Base-by-base conservation (phyloP, 2,797 vertebrate genomes). In the Enteromius treurensis region DNA sequence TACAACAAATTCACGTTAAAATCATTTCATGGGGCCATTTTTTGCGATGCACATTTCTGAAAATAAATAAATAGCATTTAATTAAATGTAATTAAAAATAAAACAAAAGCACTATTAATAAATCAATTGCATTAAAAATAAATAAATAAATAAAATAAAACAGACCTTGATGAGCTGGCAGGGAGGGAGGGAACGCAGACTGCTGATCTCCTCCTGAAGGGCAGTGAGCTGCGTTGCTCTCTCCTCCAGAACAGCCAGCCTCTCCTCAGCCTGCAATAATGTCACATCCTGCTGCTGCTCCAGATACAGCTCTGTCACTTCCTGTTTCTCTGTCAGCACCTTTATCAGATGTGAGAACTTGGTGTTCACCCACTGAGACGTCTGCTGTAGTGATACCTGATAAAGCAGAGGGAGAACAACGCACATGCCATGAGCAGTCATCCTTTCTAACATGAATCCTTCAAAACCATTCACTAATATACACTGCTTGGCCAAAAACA, bases 311-410 rank as follows among this genome's bases (percentile, higher is more conserved):
- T 91, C 89, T 0, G 90, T 92, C 4, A 88, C 87, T 84, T 93
- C 90, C 85, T 95, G 94, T 89, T 94, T 94, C 68, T 95, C 94
- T 0, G 34, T 80, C 87, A 96, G 88, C 11, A 85, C 87, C 70
- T 94, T 94, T 29, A 95, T 86, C 85, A 95, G 89, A 55, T 87
- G 84, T 32, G 89, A 91, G 88, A 95, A 96, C 89, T 95, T 95
- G 15, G 79, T 60, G 1, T 74, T 91, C 64, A 94, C 91, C 92
- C 92, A 95, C 77, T 86, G 79, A n/a, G 93, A 94, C 0, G 92
- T 95, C 90, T 95, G 94, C 79, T 95, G 83, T 14, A 95, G 87
- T 2, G 90, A 92, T 62, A 94, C 94, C 95, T 96, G 87, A 75
- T 3, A 82, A 69, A 45, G 37, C 8, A 77, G 1, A 69, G 21